Percentiles rank a stretch among this genome's conserved stretches.
These are phyloP conservation scores for Reinhardtius hippoglossoides DNA, from an alignment of 2,113 vertebrate genomes.

Conservation along the genomic window DNA sequence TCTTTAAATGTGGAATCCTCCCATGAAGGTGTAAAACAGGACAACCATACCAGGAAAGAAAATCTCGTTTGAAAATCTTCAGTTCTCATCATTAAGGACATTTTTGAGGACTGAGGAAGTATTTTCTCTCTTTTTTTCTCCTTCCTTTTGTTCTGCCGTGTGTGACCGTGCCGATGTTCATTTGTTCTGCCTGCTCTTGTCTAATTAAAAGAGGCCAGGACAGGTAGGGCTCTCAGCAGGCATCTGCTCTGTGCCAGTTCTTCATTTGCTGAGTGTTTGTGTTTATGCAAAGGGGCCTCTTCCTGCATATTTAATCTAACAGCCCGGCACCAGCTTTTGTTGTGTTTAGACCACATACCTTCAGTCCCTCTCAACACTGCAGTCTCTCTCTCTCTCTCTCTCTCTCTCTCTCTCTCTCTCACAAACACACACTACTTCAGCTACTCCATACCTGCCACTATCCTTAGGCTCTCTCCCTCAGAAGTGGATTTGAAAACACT, in stretches of 20 bases:
- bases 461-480: constrained; percentile 49
- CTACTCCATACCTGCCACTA: constrained; percentile 60
- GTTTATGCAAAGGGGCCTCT: constrained; percentile 98
- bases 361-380: constrained; percentile 87
- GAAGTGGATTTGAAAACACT: constrained; percentile 66
- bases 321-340: constrained; percentile 94
- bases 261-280: constrained; percentile 98
- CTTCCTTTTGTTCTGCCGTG: constrained; percentile 33
- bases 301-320: constrained; percentile 97
- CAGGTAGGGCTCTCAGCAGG: constrained; percentile 93
- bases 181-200: constrained; percentile 69
- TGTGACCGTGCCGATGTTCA: constrained; percentile 57
- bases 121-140: not conserved
- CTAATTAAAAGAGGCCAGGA: constrained; percentile 83
- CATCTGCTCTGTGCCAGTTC: constrained; percentile 89
- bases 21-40: constrained; percentile 8
- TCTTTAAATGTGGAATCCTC: not conserved
- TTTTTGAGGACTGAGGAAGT: constrained; percentile 32
- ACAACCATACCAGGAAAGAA: not conserved
- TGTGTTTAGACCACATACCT: constrained; percentile 98
- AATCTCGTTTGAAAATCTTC: no score
- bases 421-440: constrained; percentile 53
- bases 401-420: constrained; percentile 14
- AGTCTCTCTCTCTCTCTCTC: constrained; percentile 54
- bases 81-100: not conserved